phyloP scores from a whole-genome alignment of 2,113 vertebrate genomes.

The Callionymus lyra region DNA sequence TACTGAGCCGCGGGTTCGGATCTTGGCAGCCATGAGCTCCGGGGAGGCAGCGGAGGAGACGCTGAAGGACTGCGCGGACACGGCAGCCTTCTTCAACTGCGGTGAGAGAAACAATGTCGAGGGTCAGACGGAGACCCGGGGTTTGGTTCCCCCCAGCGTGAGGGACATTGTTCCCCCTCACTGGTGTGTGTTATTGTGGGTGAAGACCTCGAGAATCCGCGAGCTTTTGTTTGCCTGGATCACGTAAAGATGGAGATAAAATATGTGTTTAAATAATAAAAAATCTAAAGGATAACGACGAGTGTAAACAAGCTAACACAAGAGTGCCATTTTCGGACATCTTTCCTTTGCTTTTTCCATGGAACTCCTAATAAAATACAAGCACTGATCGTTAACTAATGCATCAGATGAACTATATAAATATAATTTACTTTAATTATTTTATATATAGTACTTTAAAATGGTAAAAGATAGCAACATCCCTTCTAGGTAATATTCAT shows the following conservation, averaged over 20 bases:
- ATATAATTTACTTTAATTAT: too few relatives aligned
- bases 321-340: too few relatives aligned
- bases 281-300: too few relatives aligned
- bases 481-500: too few relatives aligned
- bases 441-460: too few relatives aligned
- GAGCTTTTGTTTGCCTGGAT: background rate
- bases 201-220: background rate
- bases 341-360: too few relatives aligned
- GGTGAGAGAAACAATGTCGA: constrained; percentile 64
- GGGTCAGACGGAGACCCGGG: constrained; percentile 7
- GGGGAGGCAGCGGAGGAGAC: constrained; percentile 86
- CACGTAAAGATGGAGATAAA: background rate
- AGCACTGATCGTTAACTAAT: too few relatives aligned
- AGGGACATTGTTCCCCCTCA: constrained; percentile 40
- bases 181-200: constrained; percentile 13
- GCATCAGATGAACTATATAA: too few relatives aligned
- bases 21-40: constrained; percentile 75
- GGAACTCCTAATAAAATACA: too few relatives aligned
- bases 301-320: too few relatives aligned
- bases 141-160: constrained; percentile 9
- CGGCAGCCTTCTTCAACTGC: constrained; percentile 82
- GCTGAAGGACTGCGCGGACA: constrained; percentile 86
- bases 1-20: constrained; percentile 40
- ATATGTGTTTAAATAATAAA: too few relatives aligned
- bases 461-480: background rate